These are phyloP conservation scores for Sebastes oblongus DNA, from an alignment of 2,797 vertebrate species.

Conservation along the genomic window DNA sequence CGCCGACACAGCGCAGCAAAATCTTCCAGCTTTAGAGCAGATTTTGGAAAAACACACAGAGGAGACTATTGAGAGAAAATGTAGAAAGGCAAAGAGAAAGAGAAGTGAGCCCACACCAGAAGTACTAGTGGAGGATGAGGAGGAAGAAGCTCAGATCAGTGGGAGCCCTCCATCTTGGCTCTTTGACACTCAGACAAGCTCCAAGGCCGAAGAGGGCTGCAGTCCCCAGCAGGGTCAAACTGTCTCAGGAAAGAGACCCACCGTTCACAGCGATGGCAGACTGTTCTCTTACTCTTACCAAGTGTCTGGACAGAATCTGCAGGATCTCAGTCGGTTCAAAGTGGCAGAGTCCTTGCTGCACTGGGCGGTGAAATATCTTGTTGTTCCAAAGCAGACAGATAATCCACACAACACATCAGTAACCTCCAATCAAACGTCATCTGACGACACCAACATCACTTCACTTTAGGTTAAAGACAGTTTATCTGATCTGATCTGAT, in stretches of 20 bases:
- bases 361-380: conserved; percentile 70
- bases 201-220: not conserved
- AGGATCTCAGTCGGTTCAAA: conserved; percentile 46
- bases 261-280: conserved; percentile 46
- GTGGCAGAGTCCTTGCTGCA: conserved; percentile 32
- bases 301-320: conserved; percentile 40
- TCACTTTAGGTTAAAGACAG: not conserved
- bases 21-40: not conserved
- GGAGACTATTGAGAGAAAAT: not conserved
- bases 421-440: not conserved
- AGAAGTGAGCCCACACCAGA: not conserved
- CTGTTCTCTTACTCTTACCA: conserved; percentile 61
- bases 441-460: not conserved
- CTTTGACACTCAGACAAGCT: conserved; percentile 33
- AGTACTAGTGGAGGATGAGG: not conserved
- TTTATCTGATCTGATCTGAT: not conserved
- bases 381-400: conserved; percentile 8
- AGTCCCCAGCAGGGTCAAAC: not conserved
- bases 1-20: not conserved
- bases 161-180: conserved; percentile 70
- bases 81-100: conserved; percentile 49
- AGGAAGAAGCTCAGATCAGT: not conserved
- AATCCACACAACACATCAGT: not conserved
- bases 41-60: not conserved
- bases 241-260: accelerated